Evolutionary conservation across 2,113 vertebrate species (phyloP), one percentile per base, ranked within the genome.

Genomic region (Lota lota): DNA sequence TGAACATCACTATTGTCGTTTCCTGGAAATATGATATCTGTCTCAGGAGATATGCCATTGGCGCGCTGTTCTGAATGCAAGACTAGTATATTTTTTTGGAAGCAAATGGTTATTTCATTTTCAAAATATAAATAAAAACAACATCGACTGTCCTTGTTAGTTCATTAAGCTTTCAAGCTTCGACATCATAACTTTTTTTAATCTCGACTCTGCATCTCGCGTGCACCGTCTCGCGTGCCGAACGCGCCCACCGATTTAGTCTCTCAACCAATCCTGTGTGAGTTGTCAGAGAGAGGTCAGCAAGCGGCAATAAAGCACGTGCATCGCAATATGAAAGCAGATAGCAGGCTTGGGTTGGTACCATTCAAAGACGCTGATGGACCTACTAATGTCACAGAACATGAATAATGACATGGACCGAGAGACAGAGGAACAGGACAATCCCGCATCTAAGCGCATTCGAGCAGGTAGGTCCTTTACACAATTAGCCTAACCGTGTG

Each of bases 401-500:
- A 83, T 86, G 86, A 86, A 79, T 53, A 68, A 70, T 53, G 28
- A 61, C 40, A 3, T 40, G 47, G 36, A 67, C 68, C 7, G 64
- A 68, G n/a, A 70, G 40, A 8, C 40, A 11, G 40, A 14, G 40
- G 40, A 11, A 47, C 40, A 10, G 40, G 40, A 11, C 40, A 10
- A 22, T 63, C 6, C 64, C 15, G 66, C 1, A 22, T 17, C 65
- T 20, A 69, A 60, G 64, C 68, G 28, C 63, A 28, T 1, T 53
- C 64, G 53, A 73, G 59, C 79, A 79, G 85, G 87, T 87, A 80
- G 40, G 40, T 47, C 40, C 12, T 47, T 47, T 2, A 47, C 10
- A 6, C 28, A 33, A 33, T 33, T 33, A 5, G 28, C 28, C 28
- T 33, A 33, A 33, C 28, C 28, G 28, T 33, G 28, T 33, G 2